Percentiles rank a stretch among this genome's conserved stretches.
Evolutionary conservation across 2,113 vertebrate species (phyloP).

Genomic region (Rostratula benghalensis): DNA sequence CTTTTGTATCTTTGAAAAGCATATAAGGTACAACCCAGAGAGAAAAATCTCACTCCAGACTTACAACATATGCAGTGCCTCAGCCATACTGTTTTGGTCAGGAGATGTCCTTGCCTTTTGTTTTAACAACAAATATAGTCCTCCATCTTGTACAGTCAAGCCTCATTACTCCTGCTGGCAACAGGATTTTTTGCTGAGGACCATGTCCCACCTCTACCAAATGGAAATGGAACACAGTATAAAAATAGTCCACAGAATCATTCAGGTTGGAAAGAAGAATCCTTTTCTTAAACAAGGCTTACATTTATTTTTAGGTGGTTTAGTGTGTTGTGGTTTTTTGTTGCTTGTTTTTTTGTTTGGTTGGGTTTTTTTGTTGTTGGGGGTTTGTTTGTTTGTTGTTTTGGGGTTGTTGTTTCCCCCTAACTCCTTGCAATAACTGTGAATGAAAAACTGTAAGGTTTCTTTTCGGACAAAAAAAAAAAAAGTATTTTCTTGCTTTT

Average conservation of each 20-base stretch:
- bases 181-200: background rate
- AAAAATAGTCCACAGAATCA: background rate
- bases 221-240: background rate
- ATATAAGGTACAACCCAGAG: fast-evolving
- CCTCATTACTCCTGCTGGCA: background rate
- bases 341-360: too few relatives aligned
- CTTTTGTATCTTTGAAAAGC: background rate
- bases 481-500: background rate
- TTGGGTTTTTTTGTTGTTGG: too few relatives aligned
- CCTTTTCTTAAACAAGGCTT: background rate
- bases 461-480: background rate
- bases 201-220: background rate
- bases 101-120: background rate
- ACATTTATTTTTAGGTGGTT: background rate
- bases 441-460: background rate
- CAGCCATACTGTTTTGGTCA: background rate
- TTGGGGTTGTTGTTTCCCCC: too few relatives aligned
- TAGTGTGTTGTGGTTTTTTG: too few relatives aligned
- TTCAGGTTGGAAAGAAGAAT: background rate
- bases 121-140: background rate
- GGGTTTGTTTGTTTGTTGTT: too few relatives aligned
- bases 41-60: background rate
- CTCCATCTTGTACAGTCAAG: background rate
- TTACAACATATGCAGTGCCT: background rate
- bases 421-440: background rate